A percentile compares a stretch with the other conserved stretches of the same genome.
These are phyloP conservation scores for Elephantulus edwardii DNA, from an alignment of 2,113 vertebrate genomes.

Conservation along the genomic window DNA sequence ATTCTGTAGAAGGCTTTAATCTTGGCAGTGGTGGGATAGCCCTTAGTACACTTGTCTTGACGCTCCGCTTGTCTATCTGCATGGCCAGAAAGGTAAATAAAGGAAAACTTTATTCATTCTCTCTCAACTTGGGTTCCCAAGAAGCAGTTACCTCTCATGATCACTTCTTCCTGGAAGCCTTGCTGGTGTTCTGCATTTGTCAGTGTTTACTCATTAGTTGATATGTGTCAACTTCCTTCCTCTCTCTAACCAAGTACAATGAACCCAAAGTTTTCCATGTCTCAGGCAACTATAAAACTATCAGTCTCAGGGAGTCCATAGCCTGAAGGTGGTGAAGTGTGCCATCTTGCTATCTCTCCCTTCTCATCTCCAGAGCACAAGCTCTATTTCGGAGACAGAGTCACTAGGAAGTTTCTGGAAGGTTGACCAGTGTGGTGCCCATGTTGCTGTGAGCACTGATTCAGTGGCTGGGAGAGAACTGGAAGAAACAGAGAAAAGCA, in stretches of 20 bases:
- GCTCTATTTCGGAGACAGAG: neutral
- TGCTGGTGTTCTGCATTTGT: neutral
- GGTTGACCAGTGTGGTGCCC: neutral
- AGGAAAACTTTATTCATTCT: neutral
- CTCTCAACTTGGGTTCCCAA: neutral
- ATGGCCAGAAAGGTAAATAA: neutral
- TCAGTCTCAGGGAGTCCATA: neutral
- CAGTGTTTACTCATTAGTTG: neutral
- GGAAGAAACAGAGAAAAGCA: neutral
- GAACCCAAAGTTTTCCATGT: neutral
- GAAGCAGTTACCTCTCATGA: neutral
- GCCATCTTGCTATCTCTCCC: neutral
- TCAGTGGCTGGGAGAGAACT: neutral
- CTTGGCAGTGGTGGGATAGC: conserved; percentile 21
- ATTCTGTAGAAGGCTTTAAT: conserved; percentile 36
- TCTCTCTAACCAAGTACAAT: neutral
- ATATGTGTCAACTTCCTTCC: neutral
- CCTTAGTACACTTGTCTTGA: neutral
- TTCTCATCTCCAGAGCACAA: neutral
- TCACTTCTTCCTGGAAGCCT: neutral
- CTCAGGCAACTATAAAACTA: rapidly evolving
- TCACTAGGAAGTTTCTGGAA: neutral
- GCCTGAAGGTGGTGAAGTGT: too few species aligned
- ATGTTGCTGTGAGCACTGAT: neutral
- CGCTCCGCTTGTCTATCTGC: neutral